Evolutionary conservation across 2,888 invertebrate species (phyloP), one percentile per base, ranked within the genome.

Genomic region (Siphlonurus alternatus): DNA sequence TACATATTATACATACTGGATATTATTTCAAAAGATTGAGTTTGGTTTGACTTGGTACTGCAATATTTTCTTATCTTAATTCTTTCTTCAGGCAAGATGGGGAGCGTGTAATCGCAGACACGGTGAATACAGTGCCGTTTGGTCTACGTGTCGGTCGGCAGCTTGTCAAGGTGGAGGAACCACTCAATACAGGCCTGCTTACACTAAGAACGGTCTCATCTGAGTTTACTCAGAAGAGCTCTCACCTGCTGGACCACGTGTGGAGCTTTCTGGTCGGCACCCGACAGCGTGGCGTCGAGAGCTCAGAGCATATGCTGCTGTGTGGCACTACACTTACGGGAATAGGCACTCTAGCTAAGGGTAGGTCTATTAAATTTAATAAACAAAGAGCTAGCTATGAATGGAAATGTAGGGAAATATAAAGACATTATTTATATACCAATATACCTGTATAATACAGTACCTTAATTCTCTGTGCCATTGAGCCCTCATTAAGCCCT

Each of bases 181-280:
- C 85, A 1, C 74, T 88, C 64, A 80, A 86, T 64, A 88, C 90
- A 0, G 86, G 88, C 69, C 79, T 86, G 70, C 73, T 83, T 76
- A 88, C 90, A 70, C 80, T 93, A 79, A 90, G 91, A 70, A 85
- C 88, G 1, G 86, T 93, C 68, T 87, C 89, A 56, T 89, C 90
- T 74, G 83, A 86, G 66, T 93, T 91, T 73, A 87, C 89, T 72
- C 88, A 90, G 0, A 85, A 85, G 70, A 81, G 84, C 0, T 82
- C 87, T 1, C 85, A 86, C 7, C 80, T 91, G 59, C 83, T 88
- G 67, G 88, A 91, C 75, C 87, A 88, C 71, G 80, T 93, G 23
- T 87, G 91, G 82, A 91, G 91, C 1, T 89, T 91, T 74, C 86
- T 93, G 72, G 86, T 87, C 69, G 92, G 93, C 20, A 85, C 91